Percentiles rank a stretch among this genome's conserved stretches.
phyloP scores from a whole-genome alignment of 2,113 vertebrate genomes.

The Clarias macrocephalus region DNA sequence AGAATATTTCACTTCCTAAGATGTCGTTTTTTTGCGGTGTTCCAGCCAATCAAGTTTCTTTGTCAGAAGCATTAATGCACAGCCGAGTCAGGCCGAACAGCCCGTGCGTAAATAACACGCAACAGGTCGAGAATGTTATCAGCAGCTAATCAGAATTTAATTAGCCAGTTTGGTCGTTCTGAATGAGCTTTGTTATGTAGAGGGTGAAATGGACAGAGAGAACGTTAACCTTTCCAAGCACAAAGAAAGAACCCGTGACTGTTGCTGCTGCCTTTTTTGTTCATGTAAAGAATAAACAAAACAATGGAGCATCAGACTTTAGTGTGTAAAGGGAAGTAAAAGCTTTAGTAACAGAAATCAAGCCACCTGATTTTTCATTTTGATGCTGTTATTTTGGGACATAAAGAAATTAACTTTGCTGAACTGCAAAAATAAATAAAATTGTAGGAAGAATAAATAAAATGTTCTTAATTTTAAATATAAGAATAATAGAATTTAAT shows the following conservation, averaged over 20 bases:
- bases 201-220: background rate
- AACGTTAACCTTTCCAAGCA: background rate
- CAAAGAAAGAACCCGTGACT: background rate
- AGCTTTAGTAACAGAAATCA: background rate
- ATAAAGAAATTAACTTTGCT: background rate
- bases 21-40: too few species aligned
- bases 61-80: background rate
- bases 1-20: too few species aligned
- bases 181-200: background rate
- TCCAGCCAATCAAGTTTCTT: background rate
- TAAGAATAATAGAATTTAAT: too few species aligned
- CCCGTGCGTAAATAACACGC: background rate
- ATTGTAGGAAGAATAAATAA: too few species aligned
- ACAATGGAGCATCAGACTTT: background rate
- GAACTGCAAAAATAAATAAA: background rate
- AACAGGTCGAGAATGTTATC: constrained; percentile 9
- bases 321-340: background rate
- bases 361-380: background rate
- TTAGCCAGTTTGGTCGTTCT: background rate
- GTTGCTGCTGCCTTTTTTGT: too few species aligned
- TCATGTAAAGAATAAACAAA: too few species aligned
- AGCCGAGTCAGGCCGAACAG: background rate
- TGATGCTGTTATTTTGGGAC: background rate
- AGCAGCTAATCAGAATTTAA: constrained; percentile 2
- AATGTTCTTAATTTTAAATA: too few species aligned